These are phyloP conservation scores for Tipula helvola DNA, from an alignment of 2,888 invertebrate genomes.

Conservation along the genomic window DNA sequence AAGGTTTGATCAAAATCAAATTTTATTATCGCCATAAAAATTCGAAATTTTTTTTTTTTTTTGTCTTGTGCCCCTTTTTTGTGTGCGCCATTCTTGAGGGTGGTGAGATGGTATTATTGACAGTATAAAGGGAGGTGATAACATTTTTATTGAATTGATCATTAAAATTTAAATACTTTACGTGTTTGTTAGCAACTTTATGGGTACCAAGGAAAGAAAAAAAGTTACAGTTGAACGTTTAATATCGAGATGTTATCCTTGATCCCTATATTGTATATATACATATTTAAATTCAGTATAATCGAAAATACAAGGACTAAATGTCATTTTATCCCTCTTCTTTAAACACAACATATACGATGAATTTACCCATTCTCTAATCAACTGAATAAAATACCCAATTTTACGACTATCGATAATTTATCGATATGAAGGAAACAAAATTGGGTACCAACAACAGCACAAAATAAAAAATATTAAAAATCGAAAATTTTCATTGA, in stretches of 20 bases:
- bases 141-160: not conserved
- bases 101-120: not conserved
- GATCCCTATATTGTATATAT: not conserved
- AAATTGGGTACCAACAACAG: not conserved
- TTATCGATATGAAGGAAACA: not conserved
- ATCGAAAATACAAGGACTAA: not conserved
- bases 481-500: conserved; percentile 4
- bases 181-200: not conserved
- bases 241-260: not conserved
- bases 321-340: not conserved
- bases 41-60: not conserved
- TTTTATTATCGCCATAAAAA: not conserved
- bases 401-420: conserved; percentile 4
- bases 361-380: not conserved
- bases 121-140: not conserved
- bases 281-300: not conserved
- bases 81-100: not conserved
- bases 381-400: not conserved
- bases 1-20: not conserved
- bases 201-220: not conserved
- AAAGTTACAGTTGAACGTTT: not conserved
- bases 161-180: conserved; percentile 4
- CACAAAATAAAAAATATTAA: not conserved
- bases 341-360: not conserved
- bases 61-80: not conserved